A percentile compares a stretch with the other conserved stretches of the same genome.
Conservation (phyloP, 2,797 vertebrate species). For the Momotus momota region DNA sequence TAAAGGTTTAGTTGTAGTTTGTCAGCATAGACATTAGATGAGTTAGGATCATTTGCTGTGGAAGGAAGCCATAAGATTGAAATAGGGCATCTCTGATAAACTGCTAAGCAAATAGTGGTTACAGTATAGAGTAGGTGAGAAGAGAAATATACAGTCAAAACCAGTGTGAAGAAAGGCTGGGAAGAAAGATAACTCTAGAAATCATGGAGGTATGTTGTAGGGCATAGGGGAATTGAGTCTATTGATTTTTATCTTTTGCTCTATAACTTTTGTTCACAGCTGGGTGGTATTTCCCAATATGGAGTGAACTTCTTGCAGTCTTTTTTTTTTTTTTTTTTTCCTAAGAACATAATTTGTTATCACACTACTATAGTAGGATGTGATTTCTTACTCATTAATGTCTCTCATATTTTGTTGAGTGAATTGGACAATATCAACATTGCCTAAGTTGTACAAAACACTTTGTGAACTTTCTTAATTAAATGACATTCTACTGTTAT, state of each 20-base stretch:
- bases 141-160: constrained; percentile 30
- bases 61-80: constrained; percentile 38
- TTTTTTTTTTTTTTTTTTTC: not conserved
- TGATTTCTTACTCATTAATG: not conserved
- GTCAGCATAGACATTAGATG: not conserved
- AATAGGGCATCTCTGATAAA: constrained; percentile 33
- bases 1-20: constrained; percentile 14
- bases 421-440: not conserved
- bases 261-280: not conserved
- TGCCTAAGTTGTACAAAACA: not conserved
- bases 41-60: not conserved
- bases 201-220: not conserved
- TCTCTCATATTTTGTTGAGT: not conserved
- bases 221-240: not conserved
- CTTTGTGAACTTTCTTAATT: not conserved
- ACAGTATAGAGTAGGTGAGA: not conserved
- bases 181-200: not conserved
- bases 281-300: not conserved
- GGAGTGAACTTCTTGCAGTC: not conserved
- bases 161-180: not conserved
- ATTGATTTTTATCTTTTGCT: constrained; percentile 31
- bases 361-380: fast-evolving
- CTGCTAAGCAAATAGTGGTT: constrained; percentile 25
- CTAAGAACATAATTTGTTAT: not conserved
- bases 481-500: not conserved